A percentile compares a stretch with the other conserved stretches of the same genome.
These are phyloP conservation scores for Hormiphora californensis DNA, from an alignment of 37 sponge, comb jelly and placozoan species.

Conservation along the genomic window DNA sequence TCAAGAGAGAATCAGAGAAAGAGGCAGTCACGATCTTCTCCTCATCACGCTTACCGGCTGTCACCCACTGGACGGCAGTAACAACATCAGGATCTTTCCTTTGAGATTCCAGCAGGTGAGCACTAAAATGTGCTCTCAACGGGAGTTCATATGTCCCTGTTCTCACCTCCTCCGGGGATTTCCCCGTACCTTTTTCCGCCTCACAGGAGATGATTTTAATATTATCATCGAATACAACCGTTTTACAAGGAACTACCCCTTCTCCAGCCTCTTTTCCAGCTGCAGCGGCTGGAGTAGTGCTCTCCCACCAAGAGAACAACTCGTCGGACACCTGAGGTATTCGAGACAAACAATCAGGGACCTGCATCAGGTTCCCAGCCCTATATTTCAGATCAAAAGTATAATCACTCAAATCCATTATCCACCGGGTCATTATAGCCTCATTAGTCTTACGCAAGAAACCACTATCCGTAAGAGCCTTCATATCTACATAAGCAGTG, in stretches of 20 bases:
- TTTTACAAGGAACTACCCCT: too few species aligned
- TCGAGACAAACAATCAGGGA: not conserved
- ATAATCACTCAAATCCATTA: not conserved
- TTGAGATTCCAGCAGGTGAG: not conserved
- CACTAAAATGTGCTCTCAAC: not conserved
- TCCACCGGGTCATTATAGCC: not conserved
- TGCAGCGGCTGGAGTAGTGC: too few species aligned
- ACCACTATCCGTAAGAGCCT: not conserved
- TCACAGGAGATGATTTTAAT: too few species aligned
- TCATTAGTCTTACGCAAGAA: not conserved
- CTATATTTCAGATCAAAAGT: not conserved
- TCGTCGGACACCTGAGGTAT: not conserved
- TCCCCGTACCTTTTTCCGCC: too few species aligned
- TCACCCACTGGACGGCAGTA: not conserved
- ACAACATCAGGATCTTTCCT: not conserved
- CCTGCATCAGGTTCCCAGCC: not conserved
- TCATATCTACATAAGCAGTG: slow-evolving; percentile 7
- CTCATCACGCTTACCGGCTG: not conserved
- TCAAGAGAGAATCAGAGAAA: not conserved
- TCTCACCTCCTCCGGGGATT: too few species aligned
- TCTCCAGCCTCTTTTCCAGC: too few species aligned
- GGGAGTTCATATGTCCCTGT: not conserved
- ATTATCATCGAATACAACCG: too few species aligned
- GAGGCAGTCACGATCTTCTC: not conserved
- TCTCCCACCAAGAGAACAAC: not conserved